Percentiles rank a stretch among this genome's conserved stretches.
Evolutionary conservation across 23 tunicate genomes (phyloP).

Genomic region (Aplidium turbinatum): DNA sequence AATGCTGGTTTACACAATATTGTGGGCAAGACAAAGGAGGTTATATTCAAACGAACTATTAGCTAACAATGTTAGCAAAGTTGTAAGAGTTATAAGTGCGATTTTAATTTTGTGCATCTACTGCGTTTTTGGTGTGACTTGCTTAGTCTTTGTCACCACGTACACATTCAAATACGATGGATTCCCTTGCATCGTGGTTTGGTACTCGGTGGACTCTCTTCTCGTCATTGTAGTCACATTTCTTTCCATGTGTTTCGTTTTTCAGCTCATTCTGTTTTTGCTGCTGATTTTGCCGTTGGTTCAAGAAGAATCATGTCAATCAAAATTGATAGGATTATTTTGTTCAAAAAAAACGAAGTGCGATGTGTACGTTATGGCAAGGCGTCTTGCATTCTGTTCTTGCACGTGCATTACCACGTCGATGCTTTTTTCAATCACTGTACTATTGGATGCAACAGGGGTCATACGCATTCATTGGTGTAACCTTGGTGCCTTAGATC

Average conservation of each 20-base stretch:
- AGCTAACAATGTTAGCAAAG: constrained; percentile 1
- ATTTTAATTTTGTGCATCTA: constrained; percentile 12
- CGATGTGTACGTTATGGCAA: constrained; percentile 6
- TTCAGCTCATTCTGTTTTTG: constrained; percentile 19
- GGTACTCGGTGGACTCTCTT: not conserved
- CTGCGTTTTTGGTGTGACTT: not conserved
- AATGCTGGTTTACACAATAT: constrained; percentile 8
- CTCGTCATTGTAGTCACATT: not conserved
- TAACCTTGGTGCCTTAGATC: constrained; percentile 14
- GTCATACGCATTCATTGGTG: constrained; percentile 25
- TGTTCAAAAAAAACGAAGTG: not conserved
- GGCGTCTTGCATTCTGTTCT: constrained; percentile 25
- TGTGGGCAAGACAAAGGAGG: constrained; percentile 22
- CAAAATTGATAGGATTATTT: not conserved
- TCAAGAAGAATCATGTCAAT: not conserved
- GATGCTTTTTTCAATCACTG: not conserved
- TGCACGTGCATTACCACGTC: constrained; percentile 16
- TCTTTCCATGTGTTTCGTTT: constrained; percentile 7
- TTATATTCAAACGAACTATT: constrained; percentile 21
- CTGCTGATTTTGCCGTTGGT: constrained; percentile 7
- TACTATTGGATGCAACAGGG: constrained; percentile 4
- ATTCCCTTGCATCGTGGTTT: constrained; percentile 5
- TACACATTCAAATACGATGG: not conserved
- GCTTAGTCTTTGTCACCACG: not conserved
- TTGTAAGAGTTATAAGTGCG: not conserved